These are phyloP conservation scores for Sitobion miscanthi DNA, from an alignment of 1,140 invertebrate genomes.

Conservation along the genomic window DNA sequence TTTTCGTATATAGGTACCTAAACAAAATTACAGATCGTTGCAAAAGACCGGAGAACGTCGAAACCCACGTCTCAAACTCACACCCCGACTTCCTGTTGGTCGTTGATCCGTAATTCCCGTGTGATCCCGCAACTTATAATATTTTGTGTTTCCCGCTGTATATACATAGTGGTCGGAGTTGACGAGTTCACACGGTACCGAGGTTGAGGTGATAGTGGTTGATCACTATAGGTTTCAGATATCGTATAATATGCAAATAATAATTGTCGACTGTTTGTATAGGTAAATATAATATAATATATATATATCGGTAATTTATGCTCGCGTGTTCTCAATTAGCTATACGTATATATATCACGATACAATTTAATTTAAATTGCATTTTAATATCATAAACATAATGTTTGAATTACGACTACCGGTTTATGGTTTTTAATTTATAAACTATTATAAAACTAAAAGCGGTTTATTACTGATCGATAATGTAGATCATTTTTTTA, in stretches of 20 bases:
- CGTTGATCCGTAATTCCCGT: conserved; percentile 28
- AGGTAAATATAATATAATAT: too few relatives aligned
- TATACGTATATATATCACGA: background rate
- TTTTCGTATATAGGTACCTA: background rate
- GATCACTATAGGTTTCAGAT: background rate
- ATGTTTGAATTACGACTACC: background rate
- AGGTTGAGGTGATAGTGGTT: background rate
- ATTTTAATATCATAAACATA: conserved; percentile 1
- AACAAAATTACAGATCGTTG: background rate
- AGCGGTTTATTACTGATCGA: background rate
- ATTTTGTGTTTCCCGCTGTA: background rate
- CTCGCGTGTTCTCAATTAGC: background rate
- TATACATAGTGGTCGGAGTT: background rate
- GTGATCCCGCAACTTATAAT: background rate
- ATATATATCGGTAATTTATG: background rate
- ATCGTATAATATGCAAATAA: background rate
- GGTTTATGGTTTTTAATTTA: background rate
- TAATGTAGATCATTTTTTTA: background rate
- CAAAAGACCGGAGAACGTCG: background rate
- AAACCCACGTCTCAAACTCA: background rate
- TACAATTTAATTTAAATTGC: background rate
- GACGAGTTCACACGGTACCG: conserved; percentile 2
- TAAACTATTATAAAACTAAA: background rate
- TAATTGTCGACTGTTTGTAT: background rate
- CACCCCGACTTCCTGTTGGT: conserved; percentile 39